Percentiles rank a stretch among this genome's conserved stretches.
Conservation (phyloP, 2,888 invertebrate species). For the Mesorhabditis sp. region DNA sequence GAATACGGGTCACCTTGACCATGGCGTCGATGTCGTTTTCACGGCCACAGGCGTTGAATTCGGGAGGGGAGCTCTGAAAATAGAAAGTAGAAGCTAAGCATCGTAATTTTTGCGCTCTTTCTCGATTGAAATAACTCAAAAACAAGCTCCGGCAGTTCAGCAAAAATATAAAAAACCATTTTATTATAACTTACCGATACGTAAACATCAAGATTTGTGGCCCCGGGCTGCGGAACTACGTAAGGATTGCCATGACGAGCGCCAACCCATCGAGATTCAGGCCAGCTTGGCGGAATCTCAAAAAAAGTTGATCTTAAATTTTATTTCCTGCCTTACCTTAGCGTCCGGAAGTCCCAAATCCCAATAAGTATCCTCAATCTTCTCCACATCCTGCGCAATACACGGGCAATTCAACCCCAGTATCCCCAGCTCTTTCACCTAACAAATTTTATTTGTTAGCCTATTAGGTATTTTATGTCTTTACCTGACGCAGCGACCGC, state of each 20-base stretch:
- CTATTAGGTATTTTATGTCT: slow-evolving; percentile 9
- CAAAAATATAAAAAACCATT: too few relatives aligned
- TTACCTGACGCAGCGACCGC: slow-evolving; percentile 77
- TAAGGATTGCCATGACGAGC: neutral
- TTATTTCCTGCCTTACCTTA: slow-evolving; percentile 12
- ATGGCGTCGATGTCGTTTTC: slow-evolving; percentile 52
- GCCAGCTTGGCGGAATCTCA: neutral
- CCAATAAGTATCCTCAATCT: slow-evolving; percentile 74
- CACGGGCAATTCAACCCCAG: slow-evolving; percentile 78
- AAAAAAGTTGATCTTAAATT: neutral
- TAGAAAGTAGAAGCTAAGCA: neutral
- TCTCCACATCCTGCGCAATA: slow-evolving; percentile 76
- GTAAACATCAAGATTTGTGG: neutral
- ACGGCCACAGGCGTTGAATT: slow-evolving; percentile 49
- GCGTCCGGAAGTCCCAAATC: slow-evolving; percentile 43
- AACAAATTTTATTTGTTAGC: slow-evolving; percentile 10
- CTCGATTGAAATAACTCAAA: too few relatives aligned
- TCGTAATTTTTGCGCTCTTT: too few relatives aligned
- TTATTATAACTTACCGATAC: neutral
- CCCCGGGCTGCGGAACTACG: neutral
- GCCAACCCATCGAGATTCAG: neutral
- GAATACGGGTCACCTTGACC: slow-evolving; percentile 17
- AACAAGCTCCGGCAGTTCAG: too few relatives aligned
- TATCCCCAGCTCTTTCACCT: slow-evolving; percentile 74
- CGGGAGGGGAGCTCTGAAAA: slow-evolving; percentile 43